phyloP scores from a whole-genome alignment of 2,113 vertebrate genomes.

The Mormyrus iriodes region DNA sequence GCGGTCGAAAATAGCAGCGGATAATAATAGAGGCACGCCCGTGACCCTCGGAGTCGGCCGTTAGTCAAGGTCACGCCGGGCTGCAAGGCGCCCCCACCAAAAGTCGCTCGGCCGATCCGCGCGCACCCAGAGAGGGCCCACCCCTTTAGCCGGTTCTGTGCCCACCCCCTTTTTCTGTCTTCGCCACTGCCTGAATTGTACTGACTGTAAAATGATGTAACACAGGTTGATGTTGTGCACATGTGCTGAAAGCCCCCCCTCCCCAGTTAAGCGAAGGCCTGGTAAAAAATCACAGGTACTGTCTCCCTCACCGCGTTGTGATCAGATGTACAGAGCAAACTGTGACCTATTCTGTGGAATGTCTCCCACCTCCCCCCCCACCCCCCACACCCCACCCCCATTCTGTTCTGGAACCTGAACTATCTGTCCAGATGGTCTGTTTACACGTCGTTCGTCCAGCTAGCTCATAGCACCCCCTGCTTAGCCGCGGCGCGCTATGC shows the following conservation, averaged over 20 bases:
- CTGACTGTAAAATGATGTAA: conserved; percentile 84
- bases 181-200: conserved; percentile 54
- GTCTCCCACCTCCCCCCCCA: neutral
- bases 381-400: neutral
- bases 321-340: neutral
- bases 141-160: conserved; percentile 23
- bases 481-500: neutral
- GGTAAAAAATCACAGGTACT: conserved; percentile 79
- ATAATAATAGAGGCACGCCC: conserved; percentile 4
- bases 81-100: neutral
- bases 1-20: neutral
- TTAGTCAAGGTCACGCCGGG: conserved; percentile 25
- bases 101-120: neutral
- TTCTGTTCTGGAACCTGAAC: neutral
- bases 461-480: neutral
- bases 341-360: conserved; percentile 9
- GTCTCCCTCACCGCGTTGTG: conserved; percentile 65
- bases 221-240: conserved; percentile 76
- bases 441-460: neutral
- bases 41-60: neutral
- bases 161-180: conserved; percentile 13
- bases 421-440: neutral
- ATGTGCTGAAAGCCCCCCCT: conserved; percentile 71
- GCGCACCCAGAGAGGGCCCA: neutral
- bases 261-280: conserved; percentile 68